Evolutionary conservation across 2,113 vertebrate genomes (phyloP).

Genomic region (Marcusenius ussheri): DNA sequence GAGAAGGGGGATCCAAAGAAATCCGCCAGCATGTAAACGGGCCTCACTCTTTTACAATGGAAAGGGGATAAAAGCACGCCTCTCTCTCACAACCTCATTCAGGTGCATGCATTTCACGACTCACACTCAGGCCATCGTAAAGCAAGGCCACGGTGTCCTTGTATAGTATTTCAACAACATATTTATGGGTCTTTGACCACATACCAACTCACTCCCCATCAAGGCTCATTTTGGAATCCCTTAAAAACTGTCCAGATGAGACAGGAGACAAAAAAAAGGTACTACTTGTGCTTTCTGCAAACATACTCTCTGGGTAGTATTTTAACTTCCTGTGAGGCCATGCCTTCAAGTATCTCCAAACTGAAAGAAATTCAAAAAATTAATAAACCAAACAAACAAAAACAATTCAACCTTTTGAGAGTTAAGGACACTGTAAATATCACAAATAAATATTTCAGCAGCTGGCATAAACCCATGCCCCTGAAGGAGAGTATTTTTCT

Average conservation of each 20-base stretch:
- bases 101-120: conserved; percentile 4
- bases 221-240: not conserved
- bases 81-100: conserved; percentile 9
- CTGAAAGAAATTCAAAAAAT: not conserved
- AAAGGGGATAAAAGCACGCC: not conserved
- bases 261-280: not conserved
- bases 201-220: not conserved
- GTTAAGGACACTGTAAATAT: conserved; percentile 29
- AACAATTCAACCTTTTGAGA: conserved; percentile 3
- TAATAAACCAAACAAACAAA: not conserved
- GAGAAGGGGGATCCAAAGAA: not conserved
- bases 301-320: not conserved
- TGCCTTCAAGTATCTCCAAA: not conserved
- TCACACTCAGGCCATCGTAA: not conserved
- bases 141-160: not conserved
- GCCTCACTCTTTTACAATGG: conserved; percentile 9
- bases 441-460: conserved; percentile 64
- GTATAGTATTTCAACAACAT: not conserved
- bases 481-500: conserved; percentile 42
- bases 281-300: not conserved
- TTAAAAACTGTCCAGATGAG: not conserved
- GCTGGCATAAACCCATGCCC: conserved; percentile 51
- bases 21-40: conserved; percentile 1
- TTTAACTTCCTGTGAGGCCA: not conserved
- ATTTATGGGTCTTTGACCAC: not conserved